A percentile compares a stretch with the other conserved stretches of the same genome.
These are phyloP conservation scores for Cephus sareptanus DNA, from an alignment of 2,888 invertebrate species.

Conservation along the genomic window DNA sequence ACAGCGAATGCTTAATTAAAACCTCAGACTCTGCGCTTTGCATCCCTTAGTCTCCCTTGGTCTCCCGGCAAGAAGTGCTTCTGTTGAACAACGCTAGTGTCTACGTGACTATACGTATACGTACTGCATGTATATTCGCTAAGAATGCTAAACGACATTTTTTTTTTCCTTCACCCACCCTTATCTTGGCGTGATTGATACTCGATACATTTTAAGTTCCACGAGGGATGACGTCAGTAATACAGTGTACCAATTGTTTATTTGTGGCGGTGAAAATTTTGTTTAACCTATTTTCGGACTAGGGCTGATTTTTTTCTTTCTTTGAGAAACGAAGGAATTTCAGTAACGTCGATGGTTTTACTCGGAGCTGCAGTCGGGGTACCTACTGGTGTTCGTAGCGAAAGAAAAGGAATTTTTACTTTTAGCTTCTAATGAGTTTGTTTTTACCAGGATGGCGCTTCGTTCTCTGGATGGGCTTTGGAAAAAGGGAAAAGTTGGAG, in stretches of 20 bases:
- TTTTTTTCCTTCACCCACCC: background rate
- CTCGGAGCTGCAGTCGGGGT: background rate
- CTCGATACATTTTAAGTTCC: background rate
- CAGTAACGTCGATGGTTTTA: background rate
- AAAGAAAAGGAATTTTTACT: slow-evolving; percentile 40
- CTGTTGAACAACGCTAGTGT: background rate
- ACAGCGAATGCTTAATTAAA: slow-evolving; percentile 66
- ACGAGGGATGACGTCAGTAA: background rate
- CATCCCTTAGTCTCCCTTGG: background rate
- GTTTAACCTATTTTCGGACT: no score
- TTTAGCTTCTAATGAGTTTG: slow-evolving; percentile 57
- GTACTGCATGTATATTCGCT: background rate
- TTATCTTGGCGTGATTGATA: background rate
- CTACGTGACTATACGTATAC: background rate
- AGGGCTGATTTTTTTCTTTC: background rate
- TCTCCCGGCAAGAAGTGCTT: background rate
- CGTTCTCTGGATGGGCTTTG: slow-evolving; percentile 11
- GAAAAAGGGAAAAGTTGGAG: slow-evolving; percentile 41
- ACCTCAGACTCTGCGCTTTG: slow-evolving; percentile 55
- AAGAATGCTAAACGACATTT: background rate
- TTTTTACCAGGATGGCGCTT: slow-evolving; percentile 48
- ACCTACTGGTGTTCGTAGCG: background rate
- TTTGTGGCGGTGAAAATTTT: background rate
- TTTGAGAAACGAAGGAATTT: background rate
- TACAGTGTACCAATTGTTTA: background rate